These are phyloP conservation scores for Poicephalus meyeri DNA, from an alignment of 2,113 vertebrate species.

Conservation along the genomic window DNA sequence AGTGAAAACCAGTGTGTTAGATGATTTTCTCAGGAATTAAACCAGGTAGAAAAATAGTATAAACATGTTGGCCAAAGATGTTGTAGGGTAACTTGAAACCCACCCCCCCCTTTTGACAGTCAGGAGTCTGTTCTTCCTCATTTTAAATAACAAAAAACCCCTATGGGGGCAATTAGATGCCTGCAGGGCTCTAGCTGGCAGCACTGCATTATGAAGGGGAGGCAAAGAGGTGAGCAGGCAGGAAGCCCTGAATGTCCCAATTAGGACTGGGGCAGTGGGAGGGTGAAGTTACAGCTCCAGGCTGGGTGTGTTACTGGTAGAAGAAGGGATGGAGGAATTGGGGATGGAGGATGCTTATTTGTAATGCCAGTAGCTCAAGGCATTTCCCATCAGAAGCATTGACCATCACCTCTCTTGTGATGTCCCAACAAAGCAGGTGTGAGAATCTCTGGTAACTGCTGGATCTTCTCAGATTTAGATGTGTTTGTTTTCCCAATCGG, in stretches of 20 bases:
- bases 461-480: background rate
- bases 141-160: background rate
- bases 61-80: background rate
- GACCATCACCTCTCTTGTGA: background rate
- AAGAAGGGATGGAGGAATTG: background rate
- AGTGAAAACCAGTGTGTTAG: background rate
- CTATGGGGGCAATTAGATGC: background rate
- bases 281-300: background rate
- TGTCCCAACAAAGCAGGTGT: background rate
- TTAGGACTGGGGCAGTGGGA: background rate
- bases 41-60: rapidly evolving
- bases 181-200: background rate
- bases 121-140: background rate
- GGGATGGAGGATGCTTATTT: background rate
- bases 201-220: background rate
- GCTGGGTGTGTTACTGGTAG: background rate
- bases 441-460: background rate
- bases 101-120: background rate
- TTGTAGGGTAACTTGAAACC: rapidly evolving
- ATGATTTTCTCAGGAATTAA: background rate
- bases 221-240: no score
- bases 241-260: background rate
- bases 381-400: background rate
- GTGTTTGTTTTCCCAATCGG: background rate
- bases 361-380: background rate